Evolutionary conservation across 2,888 invertebrate genomes (phyloP), one percentile per base, ranked within the genome.

Genomic region (Scaptomyza polygonia): DNA sequence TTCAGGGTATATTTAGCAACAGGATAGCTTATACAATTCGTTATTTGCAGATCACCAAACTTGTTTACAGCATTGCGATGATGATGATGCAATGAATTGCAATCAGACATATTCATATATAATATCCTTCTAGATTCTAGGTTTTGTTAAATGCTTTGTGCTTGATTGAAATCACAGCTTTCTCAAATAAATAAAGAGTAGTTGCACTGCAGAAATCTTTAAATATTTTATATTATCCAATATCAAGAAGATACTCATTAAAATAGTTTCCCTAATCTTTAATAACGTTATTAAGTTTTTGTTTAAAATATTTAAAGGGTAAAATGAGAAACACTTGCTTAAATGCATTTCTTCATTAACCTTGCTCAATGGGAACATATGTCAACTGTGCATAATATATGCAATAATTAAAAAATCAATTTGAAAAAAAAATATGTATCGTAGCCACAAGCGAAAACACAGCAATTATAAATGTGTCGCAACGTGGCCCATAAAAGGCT

Each of bases 401-500:
- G 55, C 52, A 49, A 40, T 62, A 63, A 71, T 76, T 56, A 43
- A 32, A 48, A 45, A 54, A 48, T 45, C 59, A 62, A 75, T 61
- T 52, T 55, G 2, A 11, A 36, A 8, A 18, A 59, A 39, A 43
- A 63, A 63, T 51, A 51, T 51, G 39, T 32, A 25, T 25, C 5
- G 5, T 25, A 25, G 5, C 27, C 30, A 25, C 25, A 44, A 45
- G 36, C 21, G 56, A 57, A 56, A 25, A 25, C 21, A 21, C 25
- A 25, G 25, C 4, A 25, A 25, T 25, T 25, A 25, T 25, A 25
- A 25, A 25, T 25, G 25, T 25, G 25, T 25, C 25, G 25, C 25
- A 25, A 25, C 25, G 25, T 25, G 25, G 34, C 3, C 32, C 79
- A 83, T 83, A 83, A 54, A 84, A 72, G 42, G 21, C 34, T 3